These are phyloP conservation scores for Tiliacea aurago DNA, from an alignment of 2,888 invertebrate genomes.

Conservation along the genomic window DNA sequence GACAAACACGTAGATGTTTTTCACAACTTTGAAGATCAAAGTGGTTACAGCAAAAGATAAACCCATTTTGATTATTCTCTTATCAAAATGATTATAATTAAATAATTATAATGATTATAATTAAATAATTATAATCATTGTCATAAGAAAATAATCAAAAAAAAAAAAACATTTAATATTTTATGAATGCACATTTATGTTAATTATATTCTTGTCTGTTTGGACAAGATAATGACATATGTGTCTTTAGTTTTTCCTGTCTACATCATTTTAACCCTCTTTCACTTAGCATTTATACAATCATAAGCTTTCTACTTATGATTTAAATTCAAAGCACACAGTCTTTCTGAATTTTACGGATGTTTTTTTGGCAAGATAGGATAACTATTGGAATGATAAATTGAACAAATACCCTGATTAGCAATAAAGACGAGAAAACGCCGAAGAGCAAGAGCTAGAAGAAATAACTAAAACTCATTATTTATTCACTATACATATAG, in stretches of 20 bases:
- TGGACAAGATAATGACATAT: not conserved
- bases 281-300: not conserved
- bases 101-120: too few species aligned
- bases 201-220: not conserved
- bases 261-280: not conserved
- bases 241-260: not conserved
- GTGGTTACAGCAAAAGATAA: constrained; percentile 8
- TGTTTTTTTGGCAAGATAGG: not conserved
- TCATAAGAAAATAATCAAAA: too few species aligned
- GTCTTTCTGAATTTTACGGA: not conserved
- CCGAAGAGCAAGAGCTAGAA: not conserved
- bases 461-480: not conserved
- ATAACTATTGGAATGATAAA: not conserved
- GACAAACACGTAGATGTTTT: constrained; percentile 2
- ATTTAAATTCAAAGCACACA: not conserved
- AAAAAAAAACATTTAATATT: not conserved
- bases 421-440: not conserved
- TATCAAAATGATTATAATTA: constrained; percentile 1
- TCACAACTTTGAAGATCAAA: not conserved
- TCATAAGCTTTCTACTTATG: not conserved
- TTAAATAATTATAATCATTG: too few species aligned
- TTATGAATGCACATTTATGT: not conserved
- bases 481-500: not conserved
- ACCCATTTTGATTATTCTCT: constrained; percentile 11
- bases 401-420: not conserved